Evolutionary conservation across 2,888 invertebrate genomes (phyloP).

Genomic region (Eupeodes latifasciatus): DNA sequence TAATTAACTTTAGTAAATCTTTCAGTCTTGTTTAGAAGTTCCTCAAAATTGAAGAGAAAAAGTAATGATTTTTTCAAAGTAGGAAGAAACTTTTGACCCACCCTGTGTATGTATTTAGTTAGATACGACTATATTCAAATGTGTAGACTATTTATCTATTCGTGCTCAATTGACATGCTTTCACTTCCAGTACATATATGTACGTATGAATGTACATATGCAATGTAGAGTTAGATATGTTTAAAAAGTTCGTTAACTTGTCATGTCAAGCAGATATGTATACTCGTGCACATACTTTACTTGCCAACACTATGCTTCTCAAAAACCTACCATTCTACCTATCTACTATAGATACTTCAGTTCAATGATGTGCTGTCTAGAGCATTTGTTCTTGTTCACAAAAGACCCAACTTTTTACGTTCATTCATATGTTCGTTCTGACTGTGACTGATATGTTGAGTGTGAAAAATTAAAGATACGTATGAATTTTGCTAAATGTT

Average conservation of each 20-base stretch:
- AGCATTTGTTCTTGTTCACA: slow-evolving; percentile 21
- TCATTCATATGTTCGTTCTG: background rate
- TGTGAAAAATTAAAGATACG: background rate
- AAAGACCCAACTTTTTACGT: background rate
- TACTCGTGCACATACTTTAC: slow-evolving; percentile 26
- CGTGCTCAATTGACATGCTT: slow-evolving; percentile 40
- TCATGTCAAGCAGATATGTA: slow-evolving; percentile 54
- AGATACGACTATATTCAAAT: background rate
- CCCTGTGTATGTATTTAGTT: too few species aligned
- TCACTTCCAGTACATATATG: background rate
- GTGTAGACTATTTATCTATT: slow-evolving; percentile 20
- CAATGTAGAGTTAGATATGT: too few species aligned
- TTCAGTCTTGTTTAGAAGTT: too few species aligned
- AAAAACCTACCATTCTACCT: background rate
- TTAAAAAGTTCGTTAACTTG: slow-evolving; percentile 46
- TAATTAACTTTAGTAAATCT: too few species aligned
- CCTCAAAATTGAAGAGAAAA: too few species aligned
- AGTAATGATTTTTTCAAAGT: too few species aligned
- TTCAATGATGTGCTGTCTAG: slow-evolving; percentile 7
- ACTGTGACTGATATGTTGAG: background rate
- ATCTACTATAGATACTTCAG: too few species aligned
- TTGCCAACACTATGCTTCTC: background rate
- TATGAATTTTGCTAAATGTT: background rate
- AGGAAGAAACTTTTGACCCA: too few species aligned
- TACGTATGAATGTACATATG: too few species aligned